Evolutionary conservation across 1,140 invertebrate genomes (phyloP).

Genomic region (Zaprionus ornatus): DNA sequence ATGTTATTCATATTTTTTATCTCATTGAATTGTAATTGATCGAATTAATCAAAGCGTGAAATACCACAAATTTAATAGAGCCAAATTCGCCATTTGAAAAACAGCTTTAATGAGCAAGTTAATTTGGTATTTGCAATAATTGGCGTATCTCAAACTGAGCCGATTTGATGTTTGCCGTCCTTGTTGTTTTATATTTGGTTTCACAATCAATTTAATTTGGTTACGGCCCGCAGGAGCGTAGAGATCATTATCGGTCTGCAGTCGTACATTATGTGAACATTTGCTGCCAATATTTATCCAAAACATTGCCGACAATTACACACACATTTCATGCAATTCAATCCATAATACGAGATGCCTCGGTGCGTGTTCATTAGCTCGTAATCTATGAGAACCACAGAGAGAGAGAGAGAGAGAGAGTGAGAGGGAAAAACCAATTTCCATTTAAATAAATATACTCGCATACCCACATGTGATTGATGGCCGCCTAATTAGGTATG

Average conservation of each 20-base stretch:
- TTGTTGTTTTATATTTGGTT: background rate
- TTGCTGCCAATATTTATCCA: conserved; percentile 5
- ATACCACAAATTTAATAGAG: background rate
- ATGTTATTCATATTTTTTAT: background rate
- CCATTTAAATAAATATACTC: conserved; percentile 19
- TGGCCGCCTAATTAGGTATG: conserved; percentile 29
- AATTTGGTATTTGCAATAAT: background rate
- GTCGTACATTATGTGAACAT: conserved; percentile 25
- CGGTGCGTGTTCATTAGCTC: conserved; percentile 7
- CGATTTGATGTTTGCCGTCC: background rate
- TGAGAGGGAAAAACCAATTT: conserved; percentile 23
- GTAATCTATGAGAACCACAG: background rate
- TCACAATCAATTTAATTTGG: conserved; percentile 1
- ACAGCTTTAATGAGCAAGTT: background rate
- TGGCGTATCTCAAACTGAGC: background rate
- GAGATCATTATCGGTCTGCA: background rate
- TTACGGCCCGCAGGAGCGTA: background rate
- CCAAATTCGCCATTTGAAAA: background rate
- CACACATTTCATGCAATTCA: conserved; percentile 4
- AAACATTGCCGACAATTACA: conserved; percentile 17
- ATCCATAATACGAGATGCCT: background rate
- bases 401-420: no score
- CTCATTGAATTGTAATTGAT: conserved; percentile 7
- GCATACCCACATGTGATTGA: conserved; percentile 23
- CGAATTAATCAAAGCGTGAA: background rate